Percentiles rank a stretch among this genome's conserved stretches.
phyloP scores from a whole-genome alignment of 1,140 invertebrate species.

The Drosophila dunni region DNA sequence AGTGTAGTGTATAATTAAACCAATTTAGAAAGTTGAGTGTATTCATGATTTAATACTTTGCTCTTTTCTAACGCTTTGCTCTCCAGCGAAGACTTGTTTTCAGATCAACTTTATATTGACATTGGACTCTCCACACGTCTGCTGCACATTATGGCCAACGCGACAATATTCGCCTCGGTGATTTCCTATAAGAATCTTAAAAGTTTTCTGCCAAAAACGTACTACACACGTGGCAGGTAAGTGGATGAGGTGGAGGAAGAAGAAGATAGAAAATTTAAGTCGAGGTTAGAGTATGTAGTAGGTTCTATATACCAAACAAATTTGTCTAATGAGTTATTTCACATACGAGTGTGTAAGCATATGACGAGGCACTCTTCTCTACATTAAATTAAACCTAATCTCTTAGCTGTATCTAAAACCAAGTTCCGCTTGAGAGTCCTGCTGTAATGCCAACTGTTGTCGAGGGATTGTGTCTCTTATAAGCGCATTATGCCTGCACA shows the following conservation, averaged over 20 bases:
- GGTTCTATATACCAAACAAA: too few relatives aligned
- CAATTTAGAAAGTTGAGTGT: slow-evolving; percentile 61
- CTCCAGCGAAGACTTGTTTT: slow-evolving; percentile 84
- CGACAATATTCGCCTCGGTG: slow-evolving; percentile 84
- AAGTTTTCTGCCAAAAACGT: slow-evolving; percentile 86
- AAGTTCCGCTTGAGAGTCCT: slow-evolving; percentile 25
- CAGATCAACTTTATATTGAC: slow-evolving; percentile 83
- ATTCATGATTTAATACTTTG: slow-evolving; percentile 42
- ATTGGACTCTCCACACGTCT: slow-evolving; percentile 75
- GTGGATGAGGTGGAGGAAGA: background rate
- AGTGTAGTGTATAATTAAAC: slow-evolving; percentile 60
- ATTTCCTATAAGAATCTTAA: slow-evolving; percentile 86
- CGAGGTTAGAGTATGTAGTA: too few relatives aligned
- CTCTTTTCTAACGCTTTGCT: slow-evolving; percentile 20
- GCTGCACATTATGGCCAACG: slow-evolving; percentile 81
- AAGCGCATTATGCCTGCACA: slow-evolving; percentile 61
- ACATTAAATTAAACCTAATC: slow-evolving; percentile 30
- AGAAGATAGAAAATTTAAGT: background rate
- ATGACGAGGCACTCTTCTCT: background rate
- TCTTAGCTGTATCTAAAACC: slow-evolving; percentile 12
- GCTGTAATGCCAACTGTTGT: slow-evolving; percentile 67
- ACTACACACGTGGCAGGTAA: slow-evolving; percentile 85
- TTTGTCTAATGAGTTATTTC: too few relatives aligned
- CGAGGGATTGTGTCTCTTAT: slow-evolving; percentile 44
- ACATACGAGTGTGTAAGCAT: too few relatives aligned